A percentile compares a stretch with the other conserved stretches of the same genome.
Evolutionary conservation across 2,888 invertebrate genomes (phyloP).

Genomic region (Cheilosia soror): DNA sequence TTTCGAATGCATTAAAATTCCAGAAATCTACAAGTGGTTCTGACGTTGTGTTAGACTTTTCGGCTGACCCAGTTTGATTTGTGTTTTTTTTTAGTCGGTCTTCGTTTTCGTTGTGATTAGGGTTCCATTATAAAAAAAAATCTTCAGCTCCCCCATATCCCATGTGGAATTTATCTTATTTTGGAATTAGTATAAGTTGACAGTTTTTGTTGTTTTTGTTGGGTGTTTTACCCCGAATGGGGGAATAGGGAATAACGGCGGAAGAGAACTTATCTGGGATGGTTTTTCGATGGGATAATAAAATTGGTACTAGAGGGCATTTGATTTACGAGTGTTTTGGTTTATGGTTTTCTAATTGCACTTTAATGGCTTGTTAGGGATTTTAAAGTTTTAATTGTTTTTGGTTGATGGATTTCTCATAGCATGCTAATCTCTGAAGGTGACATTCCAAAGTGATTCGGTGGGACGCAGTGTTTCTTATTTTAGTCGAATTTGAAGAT

Average conservation of each 20-base stretch:
- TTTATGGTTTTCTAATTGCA: constrained; percentile 58
- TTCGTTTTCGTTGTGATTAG: constrained; percentile 44
- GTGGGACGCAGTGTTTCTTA: too few relatives aligned
- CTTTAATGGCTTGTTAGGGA: constrained; percentile 43
- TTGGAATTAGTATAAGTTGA: constrained; percentile 34
- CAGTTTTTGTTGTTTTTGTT: constrained; percentile 6
- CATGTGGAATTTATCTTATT: constrained; percentile 45
- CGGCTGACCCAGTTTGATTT: constrained; percentile 44
- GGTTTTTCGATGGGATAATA: constrained; percentile 40
- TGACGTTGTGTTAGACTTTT: constrained; percentile 35
- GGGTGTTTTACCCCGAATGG: too few relatives aligned
- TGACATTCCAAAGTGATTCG: constrained; percentile 18
- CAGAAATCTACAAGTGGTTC: constrained; percentile 62
- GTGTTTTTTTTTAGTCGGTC: not conserved
- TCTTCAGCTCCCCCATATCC: constrained; percentile 1
- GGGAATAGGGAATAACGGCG: constrained; percentile 11
- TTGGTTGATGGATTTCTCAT: constrained; percentile 11
- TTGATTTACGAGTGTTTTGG: constrained; percentile 44
- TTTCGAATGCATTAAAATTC: constrained; percentile 57
- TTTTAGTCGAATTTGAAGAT: not conserved
- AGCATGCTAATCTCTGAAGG: constrained; percentile 10
- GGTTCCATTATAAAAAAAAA: constrained; percentile 5
- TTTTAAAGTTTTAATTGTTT: constrained; percentile 35
- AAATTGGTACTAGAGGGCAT: constrained; percentile 15
- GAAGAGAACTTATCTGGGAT: constrained; percentile 6